A percentile compares a stretch with the other conserved stretches of the same genome.
These are phyloP conservation scores for Cyrtorhinus lividipennis DNA, from an alignment of 1,140 invertebrate species.

Conservation along the genomic window DNA sequence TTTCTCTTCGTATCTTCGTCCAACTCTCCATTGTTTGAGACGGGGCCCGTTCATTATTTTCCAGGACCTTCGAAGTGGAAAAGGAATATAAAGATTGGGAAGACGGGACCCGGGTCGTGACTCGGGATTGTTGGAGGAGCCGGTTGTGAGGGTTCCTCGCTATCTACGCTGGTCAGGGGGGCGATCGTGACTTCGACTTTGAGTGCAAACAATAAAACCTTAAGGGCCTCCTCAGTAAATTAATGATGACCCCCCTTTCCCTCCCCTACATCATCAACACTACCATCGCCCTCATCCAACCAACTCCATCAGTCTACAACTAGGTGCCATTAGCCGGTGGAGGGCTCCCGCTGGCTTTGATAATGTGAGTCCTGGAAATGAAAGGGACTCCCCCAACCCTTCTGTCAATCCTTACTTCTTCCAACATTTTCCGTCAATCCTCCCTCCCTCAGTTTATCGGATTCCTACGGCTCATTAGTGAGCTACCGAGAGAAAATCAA, in stretches of 20 bases:
- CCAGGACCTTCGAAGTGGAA: not conserved
- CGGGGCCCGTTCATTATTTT: not conserved
- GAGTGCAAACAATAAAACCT: conserved; percentile 9
- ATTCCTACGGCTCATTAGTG: too few species aligned
- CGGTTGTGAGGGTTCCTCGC: not conserved
- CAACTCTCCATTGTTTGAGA: not conserved
- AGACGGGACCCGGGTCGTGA: not conserved
- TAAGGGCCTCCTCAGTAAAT: conserved; percentile 4
- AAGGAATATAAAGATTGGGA: not conserved
- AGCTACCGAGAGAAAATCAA: too few species aligned
- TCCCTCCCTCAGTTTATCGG: too few species aligned
- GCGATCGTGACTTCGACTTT: not conserved
- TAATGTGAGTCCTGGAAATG: too few species aligned
- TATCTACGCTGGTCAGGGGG: not conserved
- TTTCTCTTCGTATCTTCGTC: not conserved
- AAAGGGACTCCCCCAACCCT: too few species aligned
- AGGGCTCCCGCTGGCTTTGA: too few species aligned
- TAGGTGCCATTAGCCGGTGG: too few species aligned
- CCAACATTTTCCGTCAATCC: too few species aligned
- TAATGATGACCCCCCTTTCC: not conserved
- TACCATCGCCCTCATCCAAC: too few species aligned
- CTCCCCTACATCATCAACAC: not conserved
- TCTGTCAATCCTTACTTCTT: too few species aligned
- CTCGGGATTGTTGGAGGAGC: not conserved
- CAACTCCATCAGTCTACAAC: too few species aligned